These are phyloP conservation scores for Coenonympha arcania DNA, from an alignment of 2,888 invertebrate genomes.

Conservation along the genomic window DNA sequence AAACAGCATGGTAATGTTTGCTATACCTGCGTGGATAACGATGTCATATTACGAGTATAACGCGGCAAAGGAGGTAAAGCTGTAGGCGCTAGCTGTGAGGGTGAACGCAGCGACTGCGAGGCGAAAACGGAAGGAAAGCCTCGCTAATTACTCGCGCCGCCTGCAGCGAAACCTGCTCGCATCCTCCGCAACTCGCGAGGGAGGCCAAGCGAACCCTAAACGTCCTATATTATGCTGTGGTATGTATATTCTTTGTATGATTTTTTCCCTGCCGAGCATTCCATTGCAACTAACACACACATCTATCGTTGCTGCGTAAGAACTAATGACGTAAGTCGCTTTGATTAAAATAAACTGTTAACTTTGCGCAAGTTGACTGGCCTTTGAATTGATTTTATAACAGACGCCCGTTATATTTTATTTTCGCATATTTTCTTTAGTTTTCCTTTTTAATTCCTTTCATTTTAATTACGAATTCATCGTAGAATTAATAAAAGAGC, in stretches of 20 bases:
- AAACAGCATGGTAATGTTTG: conserved; percentile 18
- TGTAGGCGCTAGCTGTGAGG: conserved; percentile 28
- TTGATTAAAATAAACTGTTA: too few species aligned
- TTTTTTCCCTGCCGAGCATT: conserved; percentile 6
- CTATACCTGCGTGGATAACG: conserved; percentile 19
- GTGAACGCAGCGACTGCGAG: conserved; percentile 32
- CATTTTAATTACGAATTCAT: too few species aligned
- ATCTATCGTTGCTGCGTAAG: not conserved
- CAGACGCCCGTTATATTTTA: too few species aligned
- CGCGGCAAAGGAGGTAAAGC: conserved; percentile 29
- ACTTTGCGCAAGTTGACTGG: too few species aligned
- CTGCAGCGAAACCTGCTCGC: conserved; percentile 44
- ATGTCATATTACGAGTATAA: conserved; percentile 23
- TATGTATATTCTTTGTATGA: conserved; percentile 24
- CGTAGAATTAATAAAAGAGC: too few species aligned
- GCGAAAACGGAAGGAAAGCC: conserved; percentile 61
- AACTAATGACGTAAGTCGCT: too few species aligned
- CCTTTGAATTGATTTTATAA: too few species aligned
- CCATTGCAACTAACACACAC: conserved; percentile 6
- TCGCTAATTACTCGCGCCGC: conserved; percentile 65
- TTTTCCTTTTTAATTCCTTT: too few species aligned
- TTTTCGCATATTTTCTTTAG: too few species aligned
- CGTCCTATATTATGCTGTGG: conserved; percentile 17
- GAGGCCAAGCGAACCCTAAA: conserved; percentile 19
- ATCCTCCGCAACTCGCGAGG: conserved; percentile 23